These are phyloP conservation scores for Volucella inanis DNA, from an alignment of 2,888 invertebrate species.

Conservation along the genomic window DNA sequence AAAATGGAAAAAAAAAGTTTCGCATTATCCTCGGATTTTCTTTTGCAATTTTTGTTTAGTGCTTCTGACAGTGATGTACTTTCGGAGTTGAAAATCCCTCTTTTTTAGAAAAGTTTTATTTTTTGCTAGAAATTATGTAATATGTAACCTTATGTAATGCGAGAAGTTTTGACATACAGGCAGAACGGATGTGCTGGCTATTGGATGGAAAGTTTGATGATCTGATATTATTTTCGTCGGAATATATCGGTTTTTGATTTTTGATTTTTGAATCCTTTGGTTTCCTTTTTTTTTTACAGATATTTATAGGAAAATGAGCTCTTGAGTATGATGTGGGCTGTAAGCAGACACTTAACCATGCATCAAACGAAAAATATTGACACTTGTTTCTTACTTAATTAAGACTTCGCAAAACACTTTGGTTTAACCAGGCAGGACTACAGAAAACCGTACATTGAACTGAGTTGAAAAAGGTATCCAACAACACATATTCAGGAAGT, in stretches of 20 bases:
- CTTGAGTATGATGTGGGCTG: too few species aligned
- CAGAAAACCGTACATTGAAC: too few species aligned
- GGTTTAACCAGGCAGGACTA: too few species aligned
- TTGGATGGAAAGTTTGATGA: not conserved
- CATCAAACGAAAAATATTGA: too few species aligned
- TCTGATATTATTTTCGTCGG: slow-evolving; percentile 1
- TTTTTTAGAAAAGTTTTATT: not conserved
- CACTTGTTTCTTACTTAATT: too few species aligned
- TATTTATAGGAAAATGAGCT: too few species aligned
- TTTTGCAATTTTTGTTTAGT: not conserved
- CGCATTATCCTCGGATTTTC: slow-evolving; percentile 26
- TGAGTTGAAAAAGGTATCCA: too few species aligned
- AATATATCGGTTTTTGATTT: slow-evolving; percentile 19
- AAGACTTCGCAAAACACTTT: too few species aligned
- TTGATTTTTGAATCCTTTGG: not conserved
- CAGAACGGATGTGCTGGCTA: not conserved
- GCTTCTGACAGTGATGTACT: not conserved
- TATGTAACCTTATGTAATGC: slow-evolving; percentile 37
- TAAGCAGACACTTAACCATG: too few species aligned
- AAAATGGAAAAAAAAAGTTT: slow-evolving; percentile 3
- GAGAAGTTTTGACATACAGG: slow-evolving; percentile 21
- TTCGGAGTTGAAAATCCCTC: slow-evolving; percentile 13
- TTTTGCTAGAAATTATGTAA: slow-evolving; percentile 5
- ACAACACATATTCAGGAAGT: too few species aligned
- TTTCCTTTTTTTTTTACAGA: too few species aligned